A percentile compares a stretch with the other conserved stretches of the same genome.
These are phyloP conservation scores for Orchesella cincta DNA, from an alignment of 1,140 invertebrate genomes.

Conservation along the genomic window DNA sequence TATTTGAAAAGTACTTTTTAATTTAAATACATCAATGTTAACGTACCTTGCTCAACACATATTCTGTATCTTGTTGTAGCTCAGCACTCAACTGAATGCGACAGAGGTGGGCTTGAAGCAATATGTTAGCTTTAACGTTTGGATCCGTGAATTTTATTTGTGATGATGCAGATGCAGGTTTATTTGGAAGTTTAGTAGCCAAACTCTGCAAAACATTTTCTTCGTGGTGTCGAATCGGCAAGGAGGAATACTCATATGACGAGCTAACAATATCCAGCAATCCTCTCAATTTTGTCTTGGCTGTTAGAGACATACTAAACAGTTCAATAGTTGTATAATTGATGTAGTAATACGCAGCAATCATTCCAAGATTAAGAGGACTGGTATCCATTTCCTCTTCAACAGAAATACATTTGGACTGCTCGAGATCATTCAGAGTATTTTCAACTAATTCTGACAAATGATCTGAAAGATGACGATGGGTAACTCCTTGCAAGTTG, in stretches of 20 bases:
- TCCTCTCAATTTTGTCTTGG: constrained; percentile 95
- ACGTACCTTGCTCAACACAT: constrained; percentile 75
- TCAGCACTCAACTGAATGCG: constrained; percentile 91
- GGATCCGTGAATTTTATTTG: constrained; percentile 87
- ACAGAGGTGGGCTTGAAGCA: constrained; percentile 94
- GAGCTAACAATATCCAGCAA: constrained; percentile 97
- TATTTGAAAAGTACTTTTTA: neutral
- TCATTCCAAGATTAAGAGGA: constrained; percentile 98
- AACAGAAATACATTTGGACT: constrained; percentile 96
- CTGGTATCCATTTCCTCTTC: constrained; percentile 97
- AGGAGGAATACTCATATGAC: constrained; percentile 92
- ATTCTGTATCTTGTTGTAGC: constrained; percentile 93
- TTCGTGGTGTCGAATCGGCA: constrained; percentile 93
- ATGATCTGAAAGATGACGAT: constrained; percentile 96
- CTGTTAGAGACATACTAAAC: constrained; percentile 94
- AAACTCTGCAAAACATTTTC: constrained; percentile 84
- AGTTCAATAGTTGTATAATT: constrained; percentile 99
- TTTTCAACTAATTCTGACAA: constrained; percentile 97
- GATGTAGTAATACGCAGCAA: constrained; percentile 99
- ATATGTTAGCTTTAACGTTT: constrained; percentile 93
- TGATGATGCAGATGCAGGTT: constrained; percentile 63
- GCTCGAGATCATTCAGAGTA: constrained; percentile 91
- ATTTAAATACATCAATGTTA: neutral
- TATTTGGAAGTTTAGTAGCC: constrained; percentile 75
- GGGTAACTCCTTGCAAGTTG: constrained; percentile 93